phyloP scores from a whole-genome alignment of 2,113 vertebrate species.

The Datnioides undecimradiatus region DNA sequence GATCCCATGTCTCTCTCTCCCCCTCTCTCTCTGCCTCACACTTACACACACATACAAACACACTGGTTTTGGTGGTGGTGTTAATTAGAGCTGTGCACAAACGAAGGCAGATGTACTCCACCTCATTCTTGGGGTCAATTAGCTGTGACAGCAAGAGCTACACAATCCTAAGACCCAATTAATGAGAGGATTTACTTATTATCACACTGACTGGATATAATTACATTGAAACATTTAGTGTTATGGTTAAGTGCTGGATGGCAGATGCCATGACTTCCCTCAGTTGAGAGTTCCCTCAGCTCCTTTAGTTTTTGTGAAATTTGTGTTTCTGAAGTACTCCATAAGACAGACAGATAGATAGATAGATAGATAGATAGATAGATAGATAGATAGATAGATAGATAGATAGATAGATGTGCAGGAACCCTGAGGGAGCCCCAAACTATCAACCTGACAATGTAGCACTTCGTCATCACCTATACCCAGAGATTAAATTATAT shows the following conservation, averaged over 20 bases:
- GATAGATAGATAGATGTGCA: not conserved
- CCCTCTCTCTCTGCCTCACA: too few relatives aligned
- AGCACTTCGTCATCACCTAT: constrained; percentile 35
- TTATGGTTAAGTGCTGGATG: constrained; percentile 43
- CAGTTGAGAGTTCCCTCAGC: too few relatives aligned
- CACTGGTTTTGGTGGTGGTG: constrained; percentile 22
- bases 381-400: not conserved
- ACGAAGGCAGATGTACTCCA: constrained; percentile 64
- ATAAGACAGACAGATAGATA: too few relatives aligned
- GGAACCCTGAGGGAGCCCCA: not conserved
- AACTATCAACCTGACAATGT: constrained; percentile 21
- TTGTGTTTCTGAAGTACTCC: not conserved
- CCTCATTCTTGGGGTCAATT: constrained; percentile 75
- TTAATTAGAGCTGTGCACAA: constrained; percentile 72
- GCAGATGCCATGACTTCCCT: constrained; percentile 36
- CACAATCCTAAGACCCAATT: constrained; percentile 71
- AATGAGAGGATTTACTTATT: constrained; percentile 74
- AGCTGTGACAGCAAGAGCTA: constrained; percentile 64
- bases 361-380: not conserved
- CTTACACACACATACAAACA: constrained; percentile 4
- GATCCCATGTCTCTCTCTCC: constrained; percentile 34
- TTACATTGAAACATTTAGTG: constrained; percentile 63
- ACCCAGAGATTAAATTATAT: constrained; percentile 26
- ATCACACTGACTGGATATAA: constrained; percentile 62
- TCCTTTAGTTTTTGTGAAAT: too few relatives aligned